Evolutionary conservation across 2,113 vertebrate species (phyloP).

Genomic region (Oriolus oriolus): DNA sequence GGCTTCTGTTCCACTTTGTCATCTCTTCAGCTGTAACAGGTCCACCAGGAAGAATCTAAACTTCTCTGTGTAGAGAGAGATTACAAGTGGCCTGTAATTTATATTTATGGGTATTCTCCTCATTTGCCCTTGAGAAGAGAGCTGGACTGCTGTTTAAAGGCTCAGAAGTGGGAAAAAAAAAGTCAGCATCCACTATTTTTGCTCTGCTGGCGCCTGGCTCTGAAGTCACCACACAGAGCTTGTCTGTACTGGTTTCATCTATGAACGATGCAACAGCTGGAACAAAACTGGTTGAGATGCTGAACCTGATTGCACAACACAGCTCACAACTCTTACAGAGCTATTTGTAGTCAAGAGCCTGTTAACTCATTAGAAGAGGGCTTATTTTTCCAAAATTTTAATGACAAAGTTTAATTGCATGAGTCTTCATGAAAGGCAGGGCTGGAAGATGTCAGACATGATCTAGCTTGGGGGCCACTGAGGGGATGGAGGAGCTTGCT

Average conservation of each 20-base stretch:
- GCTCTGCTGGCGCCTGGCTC: background rate
- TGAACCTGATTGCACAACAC: background rate
- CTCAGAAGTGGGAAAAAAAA: background rate
- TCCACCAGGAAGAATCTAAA: background rate
- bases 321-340: background rate
- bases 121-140: background rate
- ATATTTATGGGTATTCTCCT: background rate
- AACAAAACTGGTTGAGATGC: background rate
- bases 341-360: background rate
- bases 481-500: background rate
- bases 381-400: background rate
- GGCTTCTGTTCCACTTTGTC: background rate
- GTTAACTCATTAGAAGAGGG: constrained; percentile 1
- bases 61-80: background rate
- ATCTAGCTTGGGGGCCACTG: background rate
- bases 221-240: background rate
- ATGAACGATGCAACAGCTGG: constrained; percentile 28
- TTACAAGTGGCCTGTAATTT: background rate
- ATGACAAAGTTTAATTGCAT: background rate
- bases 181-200: background rate
- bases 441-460: background rate
- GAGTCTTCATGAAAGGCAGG: background rate
- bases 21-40: background rate
- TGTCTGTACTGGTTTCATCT: constrained; percentile 4
- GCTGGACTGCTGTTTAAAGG: background rate